These are phyloP conservation scores for Neria commutata DNA, from an alignment of 2,888 invertebrate species.

Conservation along the genomic window DNA sequence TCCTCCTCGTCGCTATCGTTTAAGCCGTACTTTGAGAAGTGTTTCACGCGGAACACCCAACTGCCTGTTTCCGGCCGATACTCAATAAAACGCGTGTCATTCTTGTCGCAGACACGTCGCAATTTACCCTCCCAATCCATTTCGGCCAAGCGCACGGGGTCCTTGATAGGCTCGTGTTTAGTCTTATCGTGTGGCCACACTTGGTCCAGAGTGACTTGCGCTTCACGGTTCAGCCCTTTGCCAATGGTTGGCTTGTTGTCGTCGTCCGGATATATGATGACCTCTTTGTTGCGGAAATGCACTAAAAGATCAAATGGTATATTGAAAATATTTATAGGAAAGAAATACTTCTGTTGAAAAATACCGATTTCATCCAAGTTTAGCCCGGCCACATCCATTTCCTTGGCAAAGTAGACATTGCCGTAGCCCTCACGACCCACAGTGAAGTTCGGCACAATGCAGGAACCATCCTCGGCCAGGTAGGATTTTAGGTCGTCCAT, in stretches of 20 bases:
- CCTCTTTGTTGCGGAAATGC: slow-evolving; percentile 91
- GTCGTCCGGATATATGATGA: slow-evolving; percentile 93
- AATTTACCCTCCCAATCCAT: slow-evolving; percentile 88
- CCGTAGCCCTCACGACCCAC: slow-evolving; percentile 91
- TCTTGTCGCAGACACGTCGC: slow-evolving; percentile 81
- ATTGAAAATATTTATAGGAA: not conserved
- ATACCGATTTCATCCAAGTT: slow-evolving; percentile 85
- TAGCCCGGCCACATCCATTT: slow-evolving; percentile 82
- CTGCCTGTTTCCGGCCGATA: slow-evolving; percentile 95
- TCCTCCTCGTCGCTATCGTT: slow-evolving; percentile 92
- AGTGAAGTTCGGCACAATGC: slow-evolving; percentile 84
- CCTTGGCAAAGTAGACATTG: slow-evolving; percentile 83
- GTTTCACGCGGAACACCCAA: slow-evolving; percentile 95
- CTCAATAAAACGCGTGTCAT: slow-evolving; percentile 90
- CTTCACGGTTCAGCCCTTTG: slow-evolving; percentile 84
- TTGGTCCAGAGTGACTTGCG: slow-evolving; percentile 89
- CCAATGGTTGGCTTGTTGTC: slow-evolving; percentile 86
- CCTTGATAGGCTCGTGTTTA: slow-evolving; percentile 78
- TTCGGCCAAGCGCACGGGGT: slow-evolving; percentile 74
- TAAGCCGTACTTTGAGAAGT: slow-evolving; percentile 93
- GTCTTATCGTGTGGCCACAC: slow-evolving; percentile 91
- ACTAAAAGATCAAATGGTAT: slow-evolving; percentile 64
- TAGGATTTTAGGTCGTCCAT: slow-evolving; percentile 79
- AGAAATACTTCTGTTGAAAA: not conserved
- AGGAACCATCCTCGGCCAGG: slow-evolving; percentile 75